Conservation (phyloP, 1,140 invertebrate genomes). For the Apis florea region DNA sequence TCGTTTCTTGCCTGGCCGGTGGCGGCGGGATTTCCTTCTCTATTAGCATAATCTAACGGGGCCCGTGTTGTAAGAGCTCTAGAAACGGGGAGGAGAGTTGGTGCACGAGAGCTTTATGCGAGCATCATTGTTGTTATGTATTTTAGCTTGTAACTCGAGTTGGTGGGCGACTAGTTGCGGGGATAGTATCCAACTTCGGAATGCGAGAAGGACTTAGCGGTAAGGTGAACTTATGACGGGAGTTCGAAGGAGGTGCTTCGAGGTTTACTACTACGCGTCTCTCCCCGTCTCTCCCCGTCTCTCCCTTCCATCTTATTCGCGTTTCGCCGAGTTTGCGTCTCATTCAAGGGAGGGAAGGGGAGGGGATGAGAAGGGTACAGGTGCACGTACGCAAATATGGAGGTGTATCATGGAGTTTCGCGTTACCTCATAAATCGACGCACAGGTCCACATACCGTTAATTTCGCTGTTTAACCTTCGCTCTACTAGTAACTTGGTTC, state of each 20-base stretch:
- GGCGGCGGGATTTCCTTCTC: conserved; percentile 32
- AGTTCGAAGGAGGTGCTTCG: conserved; percentile 45
- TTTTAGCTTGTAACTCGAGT: conserved; percentile 57
- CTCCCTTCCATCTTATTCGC: conserved; percentile 8
- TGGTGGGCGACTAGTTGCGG: conserved; percentile 8
- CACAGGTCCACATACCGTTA: not conserved
- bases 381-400: conserved; percentile 3
- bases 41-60: conserved; percentile 55
- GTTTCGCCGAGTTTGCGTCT: conserved; percentile 13
- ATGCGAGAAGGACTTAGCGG: conserved; percentile 51
- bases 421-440: conserved; percentile 6
- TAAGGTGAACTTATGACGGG: conserved; percentile 56
- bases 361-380: not conserved
- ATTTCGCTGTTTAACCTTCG: not conserved
- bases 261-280: conserved; percentile 31
- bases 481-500: not conserved
- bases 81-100: not conserved
- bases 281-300: not conserved
- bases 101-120: not conserved
- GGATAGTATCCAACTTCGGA: conserved; percentile 33
- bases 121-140: conserved; percentile 58
- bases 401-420: conserved; percentile 12
- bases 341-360: not conserved
- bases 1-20: conserved; percentile 7
- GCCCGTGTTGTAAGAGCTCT: not conserved